Evolutionary conservation across 23 tunicate genomes (phyloP), one percentile per base, ranked within the genome.

Genomic region (Halocynthia roretzi): DNA sequence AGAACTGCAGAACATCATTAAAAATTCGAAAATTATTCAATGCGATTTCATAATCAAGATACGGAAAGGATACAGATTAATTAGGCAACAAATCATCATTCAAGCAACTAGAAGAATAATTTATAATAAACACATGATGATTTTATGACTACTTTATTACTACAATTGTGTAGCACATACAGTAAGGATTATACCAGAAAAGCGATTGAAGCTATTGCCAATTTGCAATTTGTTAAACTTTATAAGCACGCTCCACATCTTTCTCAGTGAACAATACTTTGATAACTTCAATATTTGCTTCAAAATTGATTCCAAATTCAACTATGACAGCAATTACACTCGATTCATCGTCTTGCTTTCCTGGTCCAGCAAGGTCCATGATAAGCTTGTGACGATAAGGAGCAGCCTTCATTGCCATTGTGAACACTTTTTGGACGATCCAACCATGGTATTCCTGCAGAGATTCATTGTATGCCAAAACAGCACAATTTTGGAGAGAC

Each of bases 401-500:
- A 51, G 84, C 73, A 10, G 98, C 98, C 65, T 72, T 86, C n/a
- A 90, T 92, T 7, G 98, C 98, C 12, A 86, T 73, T 48, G 78
- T 50, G 17, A 92, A 91, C 19, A 92, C 61, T 70, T 86, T 77
- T 20, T 82, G 67, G 14, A 92, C 87, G 50, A 92, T 73, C 92
- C 87, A 86, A 12, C 98, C 98, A 78, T 92, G 98, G 61, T 80
- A 92, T 10, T 68, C 50, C 68, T 92, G 81, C 51, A 92, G 58
- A 8, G 98, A 86, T 12, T 66, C 85, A 61, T 83, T 71, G 54
- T 92, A 92, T 7, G 98, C 98, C 64, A 92, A 9, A 19, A 67
- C 52, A 14, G 92, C 92, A 67, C 89, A 83, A 53, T 57, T 66
- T 78, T 92, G 86, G 2, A 92, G 54, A 49, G 72, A 86, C 67